Evolutionary conservation across 1,140 invertebrate species (phyloP).

Genomic region (Armadillidium nasatum): DNA sequence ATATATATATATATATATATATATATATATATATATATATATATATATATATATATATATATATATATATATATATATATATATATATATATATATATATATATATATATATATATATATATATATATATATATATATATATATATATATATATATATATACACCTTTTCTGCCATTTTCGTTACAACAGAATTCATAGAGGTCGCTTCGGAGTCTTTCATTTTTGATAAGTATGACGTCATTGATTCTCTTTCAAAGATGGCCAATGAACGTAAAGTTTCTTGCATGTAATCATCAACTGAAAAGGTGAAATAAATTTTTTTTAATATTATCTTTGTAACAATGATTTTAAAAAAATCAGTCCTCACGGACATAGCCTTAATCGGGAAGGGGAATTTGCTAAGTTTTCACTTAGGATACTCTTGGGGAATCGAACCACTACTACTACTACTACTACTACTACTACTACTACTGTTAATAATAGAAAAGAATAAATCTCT

Average conservation of each 20-base stretch:
- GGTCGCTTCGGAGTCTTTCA: background rate
- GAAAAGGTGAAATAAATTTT: too few species aligned
- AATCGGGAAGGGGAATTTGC: too few species aligned
- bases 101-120: conserved; percentile 1
- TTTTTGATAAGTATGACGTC: conserved; percentile 12
- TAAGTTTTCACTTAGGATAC: too few species aligned
- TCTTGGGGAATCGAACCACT: too few species aligned
- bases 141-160: conserved; percentile 12
- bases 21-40: background rate
- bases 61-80: conserved; percentile 2
- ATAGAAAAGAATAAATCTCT: too few species aligned
- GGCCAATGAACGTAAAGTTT: conserved; percentile 14
- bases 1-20: background rate
- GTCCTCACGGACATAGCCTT: too few species aligned
- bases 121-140: background rate
- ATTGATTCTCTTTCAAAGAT: conserved; percentile 24
- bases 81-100: background rate
- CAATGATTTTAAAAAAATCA: too few species aligned
- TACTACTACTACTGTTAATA: too few species aligned
- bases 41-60: background rate
- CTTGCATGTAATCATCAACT: conserved; percentile 28
- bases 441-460: too few species aligned
- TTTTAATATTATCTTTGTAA: too few species aligned
- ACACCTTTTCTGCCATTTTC: conserved; percentile 12
- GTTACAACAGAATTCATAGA: background rate